Evolutionary conservation across 2,888 invertebrate species (phyloP), one percentile per base, ranked within the genome.

Genomic region (Ectobius pallidus): DNA sequence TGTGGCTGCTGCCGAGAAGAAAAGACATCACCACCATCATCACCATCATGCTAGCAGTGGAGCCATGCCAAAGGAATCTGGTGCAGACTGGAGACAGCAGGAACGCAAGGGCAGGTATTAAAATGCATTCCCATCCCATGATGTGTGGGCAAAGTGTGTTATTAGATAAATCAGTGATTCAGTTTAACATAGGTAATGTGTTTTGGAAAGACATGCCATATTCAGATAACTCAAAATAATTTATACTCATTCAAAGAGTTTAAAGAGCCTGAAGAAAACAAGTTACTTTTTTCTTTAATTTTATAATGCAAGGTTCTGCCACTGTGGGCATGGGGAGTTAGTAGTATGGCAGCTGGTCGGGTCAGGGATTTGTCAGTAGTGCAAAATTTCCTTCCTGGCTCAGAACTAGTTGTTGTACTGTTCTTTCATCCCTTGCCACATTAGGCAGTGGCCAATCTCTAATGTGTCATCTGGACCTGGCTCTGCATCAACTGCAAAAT

Each of bases 21-120:
- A 91, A 71, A 86, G 89, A 39, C 91, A 89, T 71, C 91, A 91
- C 77, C 91, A 92, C 77, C 92, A 92, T 77, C 92, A 92, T 78
- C 92, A 92, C 78, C 92, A 92, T 80, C 90, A 91, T 77, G 85
- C 87, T 71, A 14, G 34, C 1, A 20, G 55, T n/a, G 18, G 42
- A 20, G 61, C 58, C 30, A 65, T 20, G 18, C 39, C 70, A 27
- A 71, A 71, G 46, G 73, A 71, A 4, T 32, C 42, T n/a, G 71
- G 52, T 6, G 69, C 52, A 14, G 74, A 74, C 49, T 74, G 74
- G 74, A 67, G 72, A 14, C 69, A 69, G 32, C 74, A 74, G 14
- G 71, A 62, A 18, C 67, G 58, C 32, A 74, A 74, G 72, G 55
- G 46, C 39, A 69, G 74, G 30, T 74, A 74, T 46, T 74, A 72